phyloP scores from a whole-genome alignment of 2,797 vertebrate species.

The Tenualosa ilisha region DNA sequence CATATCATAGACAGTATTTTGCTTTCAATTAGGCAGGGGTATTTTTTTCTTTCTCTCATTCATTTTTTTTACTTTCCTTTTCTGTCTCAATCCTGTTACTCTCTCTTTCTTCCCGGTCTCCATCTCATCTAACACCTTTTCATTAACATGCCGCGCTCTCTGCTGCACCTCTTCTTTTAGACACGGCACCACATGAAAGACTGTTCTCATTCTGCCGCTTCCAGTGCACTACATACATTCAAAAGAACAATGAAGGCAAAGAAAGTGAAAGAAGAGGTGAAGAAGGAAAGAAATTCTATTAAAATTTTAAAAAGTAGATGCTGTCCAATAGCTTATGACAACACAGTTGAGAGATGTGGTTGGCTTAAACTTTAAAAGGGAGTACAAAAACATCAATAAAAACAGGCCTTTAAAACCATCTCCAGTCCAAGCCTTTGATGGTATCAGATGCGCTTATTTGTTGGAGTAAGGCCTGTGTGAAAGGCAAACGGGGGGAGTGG shows the following conservation, averaged over 20 bases:
- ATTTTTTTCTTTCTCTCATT: neutral
- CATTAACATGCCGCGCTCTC: neutral
- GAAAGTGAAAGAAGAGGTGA: neutral
- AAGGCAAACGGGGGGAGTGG: conserved; percentile 13
- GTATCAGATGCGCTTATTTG: conserved; percentile 6
- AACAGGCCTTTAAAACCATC: neutral
- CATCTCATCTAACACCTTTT: neutral
- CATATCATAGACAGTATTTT: too few species aligned
- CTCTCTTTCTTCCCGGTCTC: neutral
- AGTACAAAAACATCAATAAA: neutral
- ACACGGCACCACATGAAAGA: neutral
- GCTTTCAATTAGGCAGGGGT: neutral
- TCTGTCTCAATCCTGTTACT: neutral
- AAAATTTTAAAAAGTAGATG: neutral
- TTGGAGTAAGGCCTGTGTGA: conserved; percentile 12
- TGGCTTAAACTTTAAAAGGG: neutral
- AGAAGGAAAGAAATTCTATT: neutral
- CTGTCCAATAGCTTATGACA: neutral
- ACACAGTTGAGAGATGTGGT: neutral
- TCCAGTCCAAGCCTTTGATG: conserved; percentile 1
- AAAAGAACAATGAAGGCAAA: neutral
- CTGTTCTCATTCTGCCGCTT: neutral
- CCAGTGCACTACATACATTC: neutral
- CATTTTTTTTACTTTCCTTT: neutral
- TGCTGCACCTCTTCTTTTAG: neutral